Evolutionary conservation across 2,113 vertebrate genomes (phyloP).

Genomic region (Laticauda colubrina): DNA sequence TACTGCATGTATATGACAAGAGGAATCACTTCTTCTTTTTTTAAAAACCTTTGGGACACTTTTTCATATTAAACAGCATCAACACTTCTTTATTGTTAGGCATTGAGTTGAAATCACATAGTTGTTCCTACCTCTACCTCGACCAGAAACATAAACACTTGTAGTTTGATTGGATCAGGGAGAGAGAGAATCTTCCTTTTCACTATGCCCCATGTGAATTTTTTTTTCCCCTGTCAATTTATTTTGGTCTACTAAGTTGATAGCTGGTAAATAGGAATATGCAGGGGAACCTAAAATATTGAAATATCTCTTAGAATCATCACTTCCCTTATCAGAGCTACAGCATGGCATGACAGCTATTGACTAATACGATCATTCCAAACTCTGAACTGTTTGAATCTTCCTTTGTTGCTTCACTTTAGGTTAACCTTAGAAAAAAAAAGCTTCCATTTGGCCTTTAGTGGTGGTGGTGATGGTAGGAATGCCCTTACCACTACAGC

Average conservation of each 20-base stretch:
- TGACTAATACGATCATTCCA: neutral
- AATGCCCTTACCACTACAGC: neutral
- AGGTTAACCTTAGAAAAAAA: neutral
- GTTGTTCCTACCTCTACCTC: neutral
- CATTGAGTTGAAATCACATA: neutral
- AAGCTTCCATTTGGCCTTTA: neutral
- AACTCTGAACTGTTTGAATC: neutral
- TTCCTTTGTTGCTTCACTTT: neutral
- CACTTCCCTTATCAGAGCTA: neutral
- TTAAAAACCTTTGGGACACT: neutral
- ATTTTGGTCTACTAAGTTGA: neutral
- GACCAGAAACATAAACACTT: neutral
- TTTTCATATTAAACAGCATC: neutral
- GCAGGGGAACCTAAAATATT: neutral
- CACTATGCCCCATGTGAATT: neutral
- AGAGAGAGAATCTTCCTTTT: neutral
- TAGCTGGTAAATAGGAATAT: neutral
- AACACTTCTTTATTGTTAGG: neutral
- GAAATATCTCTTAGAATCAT: neutral
- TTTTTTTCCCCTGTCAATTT: neutral
- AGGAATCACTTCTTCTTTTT: neutral
- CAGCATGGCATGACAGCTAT: neutral
- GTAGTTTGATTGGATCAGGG: neutral
- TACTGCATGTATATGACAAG: neutral
- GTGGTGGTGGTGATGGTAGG: neutral